Evolutionary conservation across 2,113 vertebrate genomes (phyloP).

Genomic region (Callorhinus ursinus): DNA sequence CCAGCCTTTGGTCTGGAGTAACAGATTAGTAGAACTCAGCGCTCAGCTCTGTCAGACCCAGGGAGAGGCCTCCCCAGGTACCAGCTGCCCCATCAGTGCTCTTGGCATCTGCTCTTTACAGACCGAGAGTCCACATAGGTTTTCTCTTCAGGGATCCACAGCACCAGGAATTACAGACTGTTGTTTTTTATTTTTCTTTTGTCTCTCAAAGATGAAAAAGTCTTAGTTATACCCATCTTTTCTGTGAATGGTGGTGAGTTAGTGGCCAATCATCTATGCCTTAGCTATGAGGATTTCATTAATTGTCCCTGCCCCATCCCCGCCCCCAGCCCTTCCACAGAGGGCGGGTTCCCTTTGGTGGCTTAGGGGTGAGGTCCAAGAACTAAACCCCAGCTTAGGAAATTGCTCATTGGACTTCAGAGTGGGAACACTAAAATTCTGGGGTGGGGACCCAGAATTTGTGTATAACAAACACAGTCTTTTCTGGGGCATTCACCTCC

Average conservation of each 20-base stretch:
- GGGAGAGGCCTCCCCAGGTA: background rate
- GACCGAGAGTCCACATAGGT: background rate
- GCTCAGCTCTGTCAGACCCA: background rate
- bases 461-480: background rate
- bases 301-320: background rate
- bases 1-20: background rate
- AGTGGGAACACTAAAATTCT: background rate
- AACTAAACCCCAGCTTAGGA: background rate
- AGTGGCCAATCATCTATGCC: background rate
- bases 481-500: background rate
- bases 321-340: background rate
- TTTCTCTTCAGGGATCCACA: background rate
- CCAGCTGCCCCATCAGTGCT: no score
- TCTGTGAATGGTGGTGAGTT: background rate
- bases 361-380: background rate
- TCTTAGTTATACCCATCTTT: background rate
- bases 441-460: background rate
- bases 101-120: background rate
- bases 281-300: background rate
- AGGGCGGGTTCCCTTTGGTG: background rate
- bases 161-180: background rate
- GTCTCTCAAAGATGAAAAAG: background rate
- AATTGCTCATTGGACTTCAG: background rate
- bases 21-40: background rate
- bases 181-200: background rate